Base-by-base conservation (phyloP, 2,113 vertebrate species). In the Probosciger aterrimus region DNA sequence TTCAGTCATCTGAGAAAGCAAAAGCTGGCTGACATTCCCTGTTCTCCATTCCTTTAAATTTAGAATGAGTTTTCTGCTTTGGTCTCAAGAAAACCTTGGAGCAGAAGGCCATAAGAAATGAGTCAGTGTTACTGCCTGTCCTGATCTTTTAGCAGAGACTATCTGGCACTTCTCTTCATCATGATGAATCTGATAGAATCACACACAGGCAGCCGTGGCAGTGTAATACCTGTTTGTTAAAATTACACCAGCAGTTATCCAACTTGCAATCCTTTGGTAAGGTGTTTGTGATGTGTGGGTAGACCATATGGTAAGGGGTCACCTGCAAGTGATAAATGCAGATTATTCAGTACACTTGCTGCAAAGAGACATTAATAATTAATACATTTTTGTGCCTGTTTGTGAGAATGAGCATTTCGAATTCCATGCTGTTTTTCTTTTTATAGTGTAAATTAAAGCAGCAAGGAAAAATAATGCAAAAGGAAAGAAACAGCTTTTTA, bases 111-210 rank as follows among this genome's bases (percentile, higher is more conserved):
- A 1, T 76, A 97, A 75, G 88, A 96, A 91, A 93, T 96, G 71
- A 96, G 63, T 96, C 81, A 82, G 91, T 73, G 39, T 86, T 86
- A 87, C 77, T 90, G 90, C 79, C 50, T 81, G 47, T 85, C 37
- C 65, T 78, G 47, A 70, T 83, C 73, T 76, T 95, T 82, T 44
- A 88, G 64, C 18, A 87, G 67, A 82, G 37, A 31, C 44, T 83
- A 20, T 95, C 52, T 95, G 74, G 43, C 43, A 52, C 27, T 41
- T 94, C 52, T 79, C 75, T 90, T 96, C 39, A 27, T 8, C 20
- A 23, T 53, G 64, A 63, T 89, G 68, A 79, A 85, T 88, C 31
- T 1, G 6, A 18, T 78, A 79, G 60, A 70, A 84, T 78, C 52
- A 86, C 14, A 41, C 13, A 76, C n/a, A 94, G 82, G 82, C 86